A percentile compares a stretch with the other conserved stretches of the same genome.
Evolutionary conservation across 2,888 invertebrate genomes (phyloP).

Genomic region (Anorthoa munda): DNA sequence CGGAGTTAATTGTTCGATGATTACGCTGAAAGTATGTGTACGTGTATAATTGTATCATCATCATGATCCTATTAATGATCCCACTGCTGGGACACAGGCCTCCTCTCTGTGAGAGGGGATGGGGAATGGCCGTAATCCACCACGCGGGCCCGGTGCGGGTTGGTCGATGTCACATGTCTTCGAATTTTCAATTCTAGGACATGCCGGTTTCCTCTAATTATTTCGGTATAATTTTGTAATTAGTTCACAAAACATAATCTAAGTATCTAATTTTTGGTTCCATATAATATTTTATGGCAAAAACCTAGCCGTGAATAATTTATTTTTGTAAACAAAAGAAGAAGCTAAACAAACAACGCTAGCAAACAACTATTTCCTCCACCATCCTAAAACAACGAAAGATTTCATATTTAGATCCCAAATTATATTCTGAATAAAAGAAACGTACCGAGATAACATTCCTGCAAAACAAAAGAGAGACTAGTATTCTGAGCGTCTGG

Average conservation of each 20-base stretch:
- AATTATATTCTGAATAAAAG: conserved; percentile 72
- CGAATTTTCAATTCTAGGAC: too few relatives aligned
- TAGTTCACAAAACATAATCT: not conserved
- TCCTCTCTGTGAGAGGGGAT: too few relatives aligned
- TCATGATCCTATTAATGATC: too few relatives aligned
- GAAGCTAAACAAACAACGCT: conserved; percentile 36
- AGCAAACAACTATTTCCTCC: conserved; percentile 40
- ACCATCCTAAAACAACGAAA: conserved; percentile 41
- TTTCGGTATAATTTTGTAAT: too few relatives aligned
- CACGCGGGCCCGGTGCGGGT: too few relatives aligned
- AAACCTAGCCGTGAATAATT: conserved; percentile 5
- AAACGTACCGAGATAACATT: conserved; percentile 74
- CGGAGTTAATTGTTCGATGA: conserved; percentile 19
- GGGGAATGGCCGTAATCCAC: too few relatives aligned
- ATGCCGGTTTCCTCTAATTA: too few relatives aligned
- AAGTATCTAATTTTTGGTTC: not conserved
- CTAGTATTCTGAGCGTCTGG: conserved; percentile 82
- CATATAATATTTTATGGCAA: not conserved
- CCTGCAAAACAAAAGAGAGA: conserved; percentile 82
- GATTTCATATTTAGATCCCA: conserved; percentile 66
- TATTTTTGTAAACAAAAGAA: conserved; percentile 9
- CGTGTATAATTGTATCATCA: too few relatives aligned
- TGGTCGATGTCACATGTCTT: too few relatives aligned
- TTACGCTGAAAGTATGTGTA: not conserved
- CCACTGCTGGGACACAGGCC: too few relatives aligned